Evolutionary conservation across 2,113 vertebrate genomes (phyloP), one percentile per base, ranked within the genome.

Genomic region (Axis porcinus): DNA sequence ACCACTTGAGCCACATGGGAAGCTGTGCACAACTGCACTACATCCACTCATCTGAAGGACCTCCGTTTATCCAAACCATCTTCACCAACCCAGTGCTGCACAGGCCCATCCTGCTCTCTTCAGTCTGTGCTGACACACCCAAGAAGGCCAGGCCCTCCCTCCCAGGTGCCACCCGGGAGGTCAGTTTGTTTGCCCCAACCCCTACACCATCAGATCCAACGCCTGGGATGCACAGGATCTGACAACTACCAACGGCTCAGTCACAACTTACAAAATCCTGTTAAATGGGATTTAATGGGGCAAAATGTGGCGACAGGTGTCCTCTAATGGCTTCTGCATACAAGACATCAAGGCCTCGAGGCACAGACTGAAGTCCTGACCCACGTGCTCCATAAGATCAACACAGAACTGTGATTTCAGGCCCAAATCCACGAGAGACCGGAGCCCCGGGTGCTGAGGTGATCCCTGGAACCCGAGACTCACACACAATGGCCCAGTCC

Each of bases 151-250:
- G 60, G 50, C 62, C 25, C 36, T 92, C 40, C 55, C 70, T 89
- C 40, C 81, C 62, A 94, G 64, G 50, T 58, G 58, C 52, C 58
- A 3, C 84, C 10, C 86, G 52, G 79, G 45, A 82, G 93, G 54
- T 78, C 81, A 94, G 47, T 17, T 86, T 96, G 45, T 91, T 97
- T 96, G 78, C 36, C 54, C 91, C 87, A 67, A 40, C 83, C 64
- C 94, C 95, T 93, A 91, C 11, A 40, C 23, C 81, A 86, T 86
- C 67, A 70, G 23, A 85, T 45, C 52, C 64, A 89, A 89, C 36
- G 74, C 64, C 2, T 3, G 58, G 92, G 94, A 84, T 60, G 74
- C 90, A 96, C 40, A 64, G 19, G 15, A 89, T 81, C 21, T 95
- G 55, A 55, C 91, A 90, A 87, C 15, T 64, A 89, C 57, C 47